These are phyloP conservation scores for Argentina silus DNA, from an alignment of 2,797 vertebrate genomes.

Conservation along the genomic window DNA sequence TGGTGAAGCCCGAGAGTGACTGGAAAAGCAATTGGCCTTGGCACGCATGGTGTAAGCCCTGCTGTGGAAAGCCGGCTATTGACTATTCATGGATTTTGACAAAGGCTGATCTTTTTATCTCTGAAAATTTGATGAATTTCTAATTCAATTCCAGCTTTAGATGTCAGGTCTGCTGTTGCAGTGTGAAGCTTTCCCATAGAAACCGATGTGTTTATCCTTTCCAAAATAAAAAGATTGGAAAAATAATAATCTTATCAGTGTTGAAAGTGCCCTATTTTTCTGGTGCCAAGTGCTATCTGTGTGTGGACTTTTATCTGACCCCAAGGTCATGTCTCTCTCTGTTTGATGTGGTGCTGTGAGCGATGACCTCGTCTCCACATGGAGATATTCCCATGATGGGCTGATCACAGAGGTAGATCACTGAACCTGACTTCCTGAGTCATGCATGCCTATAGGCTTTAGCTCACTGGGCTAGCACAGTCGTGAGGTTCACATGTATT, in stretches of 20 bases:
- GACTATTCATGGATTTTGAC: slow-evolving; percentile 12
- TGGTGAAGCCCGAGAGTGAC: too few relatives aligned
- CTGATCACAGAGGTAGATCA: too few relatives aligned
- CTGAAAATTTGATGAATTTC: background rate
- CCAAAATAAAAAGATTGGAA: too few relatives aligned
- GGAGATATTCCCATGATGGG: slow-evolving; percentile 15
- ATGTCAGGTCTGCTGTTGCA: background rate
- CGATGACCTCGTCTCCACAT: slow-evolving; percentile 11
- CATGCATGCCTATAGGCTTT: too few relatives aligned
- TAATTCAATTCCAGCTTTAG: background rate
- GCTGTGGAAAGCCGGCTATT: background rate
- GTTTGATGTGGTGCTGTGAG: slow-evolving; percentile 49
- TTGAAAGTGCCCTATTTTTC: too few relatives aligned
- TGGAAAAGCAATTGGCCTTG: too few relatives aligned
- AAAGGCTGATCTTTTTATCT: background rate
- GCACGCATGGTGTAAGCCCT: too few relatives aligned
- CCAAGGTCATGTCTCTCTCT: slow-evolving; percentile 39
- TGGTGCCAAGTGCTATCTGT: background rate
- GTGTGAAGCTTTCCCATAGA: background rate
- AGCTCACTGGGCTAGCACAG: too few relatives aligned
- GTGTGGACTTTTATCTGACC: slow-evolving; percentile 39
- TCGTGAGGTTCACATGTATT: too few relatives aligned
- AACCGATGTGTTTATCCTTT: too few relatives aligned
- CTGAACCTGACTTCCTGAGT: too few relatives aligned
- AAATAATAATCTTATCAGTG: too few relatives aligned